A percentile compares a stretch with the other conserved stretches of the same genome.
These are phyloP conservation scores for Teleogryllus oceanicus DNA, from an alignment of 2,888 invertebrate species.

Conservation along the genomic window DNA sequence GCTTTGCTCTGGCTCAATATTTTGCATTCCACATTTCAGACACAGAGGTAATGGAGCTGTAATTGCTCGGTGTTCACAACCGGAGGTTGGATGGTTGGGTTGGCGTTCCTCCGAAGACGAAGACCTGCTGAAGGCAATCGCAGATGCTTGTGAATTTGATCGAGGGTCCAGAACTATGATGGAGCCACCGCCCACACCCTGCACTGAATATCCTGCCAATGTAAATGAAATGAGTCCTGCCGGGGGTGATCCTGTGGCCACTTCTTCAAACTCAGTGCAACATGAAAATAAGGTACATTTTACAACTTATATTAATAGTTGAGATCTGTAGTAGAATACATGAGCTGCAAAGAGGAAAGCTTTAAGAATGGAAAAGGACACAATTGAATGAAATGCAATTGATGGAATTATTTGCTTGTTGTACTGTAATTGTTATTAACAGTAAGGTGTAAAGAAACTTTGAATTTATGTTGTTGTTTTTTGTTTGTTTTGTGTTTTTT, in stretches of 20 bases:
- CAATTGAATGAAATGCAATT: too few relatives aligned
- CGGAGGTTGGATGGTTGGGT: constrained; percentile 92
- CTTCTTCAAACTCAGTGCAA: neutral
- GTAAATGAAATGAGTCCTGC: neutral
- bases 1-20: neutral
- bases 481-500: too few relatives aligned
- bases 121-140: constrained; percentile 75
- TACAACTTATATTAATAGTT: too few relatives aligned
- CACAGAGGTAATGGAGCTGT: constrained; percentile 87
- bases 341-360: too few relatives aligned
- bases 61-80: constrained; percentile 90
- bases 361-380: too few relatives aligned
- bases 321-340: too few relatives aligned
- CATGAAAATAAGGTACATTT: neutral
- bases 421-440: too few relatives aligned
- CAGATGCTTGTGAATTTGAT: constrained; percentile 75
- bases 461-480: too few relatives aligned
- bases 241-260: neutral
- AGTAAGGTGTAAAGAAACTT: too few relatives aligned
- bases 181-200: neutral
- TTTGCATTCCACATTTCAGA: constrained; percentile 48
- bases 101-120: constrained; percentile 92
- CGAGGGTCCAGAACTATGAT: constrained; percentile 47
- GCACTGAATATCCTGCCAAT: neutral
- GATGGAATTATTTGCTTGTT: too few relatives aligned